Evolutionary conservation across 1,140 invertebrate genomes (phyloP).

Genomic region (Aphelinus atriplicis): DNA sequence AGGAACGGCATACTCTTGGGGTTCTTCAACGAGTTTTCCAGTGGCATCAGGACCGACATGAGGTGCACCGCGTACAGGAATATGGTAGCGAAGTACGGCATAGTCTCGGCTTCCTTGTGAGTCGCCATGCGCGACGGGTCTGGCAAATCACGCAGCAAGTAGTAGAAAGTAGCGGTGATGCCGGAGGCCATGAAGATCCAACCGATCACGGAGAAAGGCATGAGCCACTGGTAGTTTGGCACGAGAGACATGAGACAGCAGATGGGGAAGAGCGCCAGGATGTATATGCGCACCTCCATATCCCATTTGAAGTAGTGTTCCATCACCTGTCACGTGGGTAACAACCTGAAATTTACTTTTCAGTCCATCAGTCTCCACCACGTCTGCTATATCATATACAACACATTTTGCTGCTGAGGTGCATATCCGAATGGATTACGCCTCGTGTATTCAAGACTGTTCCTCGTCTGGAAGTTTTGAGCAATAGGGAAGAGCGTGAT

Average conservation of each 20-base stretch:
- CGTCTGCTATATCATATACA: background rate
- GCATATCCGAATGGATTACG: background rate
- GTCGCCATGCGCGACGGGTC: constrained; percentile 59
- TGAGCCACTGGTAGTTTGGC: constrained; percentile 68
- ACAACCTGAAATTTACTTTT: constrained; percentile 14
- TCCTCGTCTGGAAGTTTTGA: background rate
- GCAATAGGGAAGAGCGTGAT: background rate
- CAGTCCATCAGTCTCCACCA: background rate
- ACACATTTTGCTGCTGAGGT: background rate
- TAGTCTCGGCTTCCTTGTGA: constrained; percentile 68
- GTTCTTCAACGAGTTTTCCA: constrained; percentile 71
- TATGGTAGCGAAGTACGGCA: constrained; percentile 65
- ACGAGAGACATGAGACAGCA: constrained; percentile 61
- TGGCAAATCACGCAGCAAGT: constrained; percentile 59
- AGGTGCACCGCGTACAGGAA: constrained; percentile 62
- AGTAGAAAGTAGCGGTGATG: constrained; percentile 63
- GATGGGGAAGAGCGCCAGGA: constrained; percentile 58
- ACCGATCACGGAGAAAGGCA: constrained; percentile 70
- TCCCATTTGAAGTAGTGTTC: constrained; percentile 40
- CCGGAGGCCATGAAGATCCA: constrained; percentile 61
- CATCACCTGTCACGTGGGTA: constrained; percentile 44
- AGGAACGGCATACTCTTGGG: constrained; percentile 69
- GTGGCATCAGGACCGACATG: constrained; percentile 66
- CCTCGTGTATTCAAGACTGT: background rate
- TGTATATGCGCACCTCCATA: constrained; percentile 46